Percentiles rank a stretch among this genome's conserved stretches.
Evolutionary conservation across 2,797 vertebrate genomes (phyloP).

Genomic region (Alcedo atthis): DNA sequence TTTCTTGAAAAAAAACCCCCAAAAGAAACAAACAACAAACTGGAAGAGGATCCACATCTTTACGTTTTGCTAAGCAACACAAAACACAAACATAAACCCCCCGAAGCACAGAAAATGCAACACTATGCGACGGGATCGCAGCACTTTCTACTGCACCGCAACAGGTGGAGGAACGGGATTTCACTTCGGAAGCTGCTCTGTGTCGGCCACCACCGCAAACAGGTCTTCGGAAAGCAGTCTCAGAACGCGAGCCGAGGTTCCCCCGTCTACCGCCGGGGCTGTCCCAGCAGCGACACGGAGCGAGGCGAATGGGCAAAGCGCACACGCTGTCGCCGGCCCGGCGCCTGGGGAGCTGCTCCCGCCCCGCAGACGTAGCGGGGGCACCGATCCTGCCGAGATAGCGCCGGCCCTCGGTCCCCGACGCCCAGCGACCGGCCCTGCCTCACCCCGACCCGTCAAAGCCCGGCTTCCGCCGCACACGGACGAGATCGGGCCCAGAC

Average conservation of each 20-base stretch:
- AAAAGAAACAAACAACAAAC: no score
- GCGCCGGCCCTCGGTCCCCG: no score
- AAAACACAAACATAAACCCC: accelerated
- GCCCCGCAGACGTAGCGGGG: neutral
- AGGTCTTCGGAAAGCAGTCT: neutral
- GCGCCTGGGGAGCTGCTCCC: neutral
- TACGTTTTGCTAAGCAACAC: accelerated
- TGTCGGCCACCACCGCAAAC: neutral
- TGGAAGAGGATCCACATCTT: accelerated
- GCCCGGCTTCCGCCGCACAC: neutral
- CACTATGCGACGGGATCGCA: accelerated
- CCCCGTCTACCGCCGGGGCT: neutral
- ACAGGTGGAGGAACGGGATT: neutral
- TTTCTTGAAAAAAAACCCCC: neutral
- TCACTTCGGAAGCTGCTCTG: neutral
- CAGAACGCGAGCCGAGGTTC: neutral
- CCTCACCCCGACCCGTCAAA: neutral
- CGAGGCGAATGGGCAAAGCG: neutral
- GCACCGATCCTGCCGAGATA: neutral
- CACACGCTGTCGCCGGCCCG: neutral
- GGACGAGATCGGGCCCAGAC: neutral
- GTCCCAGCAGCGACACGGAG: neutral
- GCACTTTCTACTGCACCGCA: accelerated
- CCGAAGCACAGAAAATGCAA: accelerated
- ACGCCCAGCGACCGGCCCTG: neutral